Conservation (phyloP, 2,888 invertebrate species). For the Agriotes lineatus region DNA sequence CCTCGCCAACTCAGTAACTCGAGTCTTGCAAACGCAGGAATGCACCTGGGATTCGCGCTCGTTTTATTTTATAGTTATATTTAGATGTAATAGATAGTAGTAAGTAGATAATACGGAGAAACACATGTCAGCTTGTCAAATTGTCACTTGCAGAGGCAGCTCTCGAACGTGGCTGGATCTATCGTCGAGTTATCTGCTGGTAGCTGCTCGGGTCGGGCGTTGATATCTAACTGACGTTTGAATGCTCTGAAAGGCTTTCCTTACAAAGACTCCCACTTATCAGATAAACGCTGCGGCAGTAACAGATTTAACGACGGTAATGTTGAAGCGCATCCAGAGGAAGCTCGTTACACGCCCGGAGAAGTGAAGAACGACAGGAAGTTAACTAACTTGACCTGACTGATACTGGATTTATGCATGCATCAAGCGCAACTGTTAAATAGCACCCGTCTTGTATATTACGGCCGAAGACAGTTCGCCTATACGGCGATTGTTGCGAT, state of each 20-base stretch:
- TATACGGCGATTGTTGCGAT: too few species aligned
- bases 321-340: not conserved
- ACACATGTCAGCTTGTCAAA: slow-evolving; percentile 45
- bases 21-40: slow-evolving; percentile 22
- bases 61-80: slow-evolving; percentile 31
- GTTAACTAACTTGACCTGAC: not conserved
- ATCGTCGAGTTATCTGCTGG: slow-evolving; percentile 41
- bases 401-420: too few species aligned
- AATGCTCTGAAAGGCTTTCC: slow-evolving; percentile 30
- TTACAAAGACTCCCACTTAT: slow-evolving; percentile 30
- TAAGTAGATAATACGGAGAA: slow-evolving; percentile 34
- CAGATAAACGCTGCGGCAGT: slow-evolving; percentile 26
- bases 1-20: too few species aligned
- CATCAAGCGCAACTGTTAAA: too few species aligned
- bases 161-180: slow-evolving; percentile 29
- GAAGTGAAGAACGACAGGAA: slow-evolving; percentile 18
- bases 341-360: slow-evolving; percentile 23
- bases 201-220: slow-evolving; percentile 39
- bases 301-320: slow-evolving; percentile 34
- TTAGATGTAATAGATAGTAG: slow-evolving; percentile 38
- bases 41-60: slow-evolving; percentile 5
- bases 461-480: too few species aligned
- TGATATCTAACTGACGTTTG: slow-evolving; percentile 43
- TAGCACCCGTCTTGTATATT: too few species aligned
- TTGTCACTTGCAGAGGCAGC: slow-evolving; percentile 41